Evolutionary conservation across 2,113 vertebrate genomes (phyloP), one percentile per base, ranked within the genome.

Genomic region (Ochotona princeps): DNA sequence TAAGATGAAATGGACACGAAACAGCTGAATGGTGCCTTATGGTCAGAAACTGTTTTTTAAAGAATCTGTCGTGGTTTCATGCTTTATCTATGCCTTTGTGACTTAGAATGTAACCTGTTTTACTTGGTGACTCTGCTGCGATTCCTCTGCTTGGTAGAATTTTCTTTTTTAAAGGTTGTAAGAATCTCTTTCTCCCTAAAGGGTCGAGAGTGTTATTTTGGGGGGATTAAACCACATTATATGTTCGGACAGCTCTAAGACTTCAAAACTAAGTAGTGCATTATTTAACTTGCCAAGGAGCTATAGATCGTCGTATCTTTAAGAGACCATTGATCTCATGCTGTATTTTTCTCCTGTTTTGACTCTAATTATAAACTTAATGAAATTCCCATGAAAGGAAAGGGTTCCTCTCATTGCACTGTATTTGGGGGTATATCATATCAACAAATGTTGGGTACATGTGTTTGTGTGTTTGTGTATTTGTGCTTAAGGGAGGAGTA

Each of bases 231-330:
- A 51, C 83, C n/a, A 51, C 51, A 90, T 94, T 70, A 57, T 15
- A 75, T 74, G 66, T 30, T 1, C 65, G 21, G 26, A 30, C n/a
- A 74, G 23, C 1, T 65, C 75, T 69, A 21, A 7, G 79, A 60
- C 75, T 87, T 87, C 93, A 26, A 44, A 35, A 88, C 57, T 51
- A 83, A 87, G 78, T 25, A 72, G 60, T 80, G 38, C 32, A 75
- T 35, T 72, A 54, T 76, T 63, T 83, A 95, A 89, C 12, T 35
- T 92, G 35, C 30, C 14, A 72, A 87, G 5, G 72, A 47, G 54
- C 7, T 61, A 54, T 4, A 44, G 73, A 67, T n/a, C n/a, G n/a
- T n/a, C n/a, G n/a, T n/a, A n/a, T n/a, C n/a, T n/a, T n/a, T n/a
- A n/a, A n/a, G n/a, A n/a, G n/a, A n/a, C 60, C 86, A 15, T 44